Evolutionary conservation across 2,113 vertebrate species (phyloP), one percentile per base, ranked within the genome.

Genomic region (Phrynosoma blainvillii): DNA sequence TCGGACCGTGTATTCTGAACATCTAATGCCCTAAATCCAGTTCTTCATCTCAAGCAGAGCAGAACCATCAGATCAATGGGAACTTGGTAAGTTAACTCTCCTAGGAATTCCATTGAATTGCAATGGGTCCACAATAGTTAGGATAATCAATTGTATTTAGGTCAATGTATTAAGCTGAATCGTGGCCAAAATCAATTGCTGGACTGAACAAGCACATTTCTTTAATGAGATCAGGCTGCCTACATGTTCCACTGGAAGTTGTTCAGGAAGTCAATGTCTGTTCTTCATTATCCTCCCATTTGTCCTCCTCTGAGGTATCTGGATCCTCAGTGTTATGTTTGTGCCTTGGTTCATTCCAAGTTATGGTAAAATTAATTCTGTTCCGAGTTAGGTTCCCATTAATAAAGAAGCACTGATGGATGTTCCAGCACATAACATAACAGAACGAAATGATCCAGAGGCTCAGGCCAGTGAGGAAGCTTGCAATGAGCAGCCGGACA

Each of bases 361-460:
- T 36, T 36, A 36, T 36, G 36, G 36, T 36, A 36, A 36, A 36
- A 36, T 36, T 36, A 36, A 36, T 36, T 36, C 36, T 36, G 36
- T 36, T 36, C 36, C 36, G 2, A 36, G 36, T 2, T 36, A 36
- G 36, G 36, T 36, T 36, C 36, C 36, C 36, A 36, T 36, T 36
- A 36, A 36, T 36, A 36, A 36, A 36, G 74, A 88, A 73, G 13
- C 87, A 84, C 27, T 88, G 87, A 9, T 74, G 21, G 5, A 84
- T 40, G 23, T 78, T 88, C 87, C 87, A 88, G 74, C 87, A 84
- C 65, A 88, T 78, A 74, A 84, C 5, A 13, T 84, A 88, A 42
- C 70, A 88, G 21, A 78, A 42, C 1, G 81, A 84, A 70, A 84
- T 18, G 9, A 88, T 73, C 87, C 87, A 88, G 14, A 88, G 42